These are phyloP conservation scores for Myopa tessellatipennis DNA, from an alignment of 2,888 invertebrate species.

Conservation along the genomic window DNA sequence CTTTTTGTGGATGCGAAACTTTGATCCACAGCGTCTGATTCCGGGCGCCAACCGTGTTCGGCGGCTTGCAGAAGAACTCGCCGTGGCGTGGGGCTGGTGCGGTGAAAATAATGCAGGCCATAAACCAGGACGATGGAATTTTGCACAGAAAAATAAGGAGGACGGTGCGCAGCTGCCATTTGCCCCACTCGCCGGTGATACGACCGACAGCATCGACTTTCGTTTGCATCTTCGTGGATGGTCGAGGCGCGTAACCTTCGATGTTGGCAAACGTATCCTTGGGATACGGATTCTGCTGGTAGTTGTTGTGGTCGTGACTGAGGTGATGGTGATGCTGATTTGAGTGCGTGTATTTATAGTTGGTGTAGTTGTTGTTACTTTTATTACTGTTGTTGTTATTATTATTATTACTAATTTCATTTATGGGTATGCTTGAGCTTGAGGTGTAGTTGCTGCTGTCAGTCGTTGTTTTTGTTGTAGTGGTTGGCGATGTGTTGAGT, in stretches of 20 bases:
- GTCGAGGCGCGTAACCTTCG: conserved; percentile 58
- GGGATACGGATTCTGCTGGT: conserved; percentile 58
- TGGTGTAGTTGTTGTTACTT: conserved; percentile 38
- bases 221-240: conserved; percentile 60
- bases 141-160: conserved; percentile 68
- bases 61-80: conserved; percentile 69
- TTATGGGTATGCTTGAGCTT: conserved; percentile 6
- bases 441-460: conserved; percentile 25
- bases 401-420: conserved; percentile 41
- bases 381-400: conserved; percentile 21
- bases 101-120: conserved; percentile 70
- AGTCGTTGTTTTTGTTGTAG: conserved; percentile 28
- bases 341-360: conserved; percentile 32
- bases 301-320: conserved; percentile 13
- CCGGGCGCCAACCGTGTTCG: conserved; percentile 56
- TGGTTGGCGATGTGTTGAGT: conserved; percentile 35
- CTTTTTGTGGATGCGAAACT: conserved; percentile 67
- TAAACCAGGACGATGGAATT: conserved; percentile 70
- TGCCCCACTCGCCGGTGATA: conserved; percentile 68
- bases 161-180: conserved; percentile 69
- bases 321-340: conserved; percentile 23
- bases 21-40: conserved; percentile 67
- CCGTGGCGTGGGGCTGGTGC: conserved; percentile 68
- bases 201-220: conserved; percentile 68
- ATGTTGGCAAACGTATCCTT: conserved; percentile 60